A percentile compares a stretch with the other conserved stretches of the same genome.
Conservation (phyloP, 2,888 invertebrate species). For the Entomobrya proxima region DNA sequence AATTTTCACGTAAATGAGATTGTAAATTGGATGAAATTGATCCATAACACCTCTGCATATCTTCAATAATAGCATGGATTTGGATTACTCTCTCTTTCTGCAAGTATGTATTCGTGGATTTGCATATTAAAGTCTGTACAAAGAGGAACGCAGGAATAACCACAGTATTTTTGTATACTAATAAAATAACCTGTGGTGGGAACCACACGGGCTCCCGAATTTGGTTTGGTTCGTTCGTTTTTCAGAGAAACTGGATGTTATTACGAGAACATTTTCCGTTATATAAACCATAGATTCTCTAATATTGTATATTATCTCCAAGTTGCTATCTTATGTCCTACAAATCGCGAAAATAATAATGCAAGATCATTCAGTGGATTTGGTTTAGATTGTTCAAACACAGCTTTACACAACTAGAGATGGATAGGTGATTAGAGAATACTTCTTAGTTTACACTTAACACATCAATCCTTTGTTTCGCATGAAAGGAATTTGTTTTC, state of each 20-base stretch:
- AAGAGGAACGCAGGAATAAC: background rate
- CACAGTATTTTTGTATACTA: background rate
- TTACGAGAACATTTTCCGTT: background rate
- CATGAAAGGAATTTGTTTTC: slow-evolving; percentile 53
- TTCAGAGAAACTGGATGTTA: slow-evolving; percentile 9
- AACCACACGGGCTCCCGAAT: slow-evolving; percentile 24
- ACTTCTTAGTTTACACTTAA: slow-evolving; percentile 44
- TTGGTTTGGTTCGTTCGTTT: slow-evolving; percentile 39
- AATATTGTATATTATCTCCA: background rate
- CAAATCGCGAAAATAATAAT: background rate
- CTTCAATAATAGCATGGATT: slow-evolving; percentile 10
- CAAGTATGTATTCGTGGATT: slow-evolving; percentile 1
- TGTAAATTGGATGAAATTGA: slow-evolving; percentile 68
- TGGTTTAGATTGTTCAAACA: background rate
- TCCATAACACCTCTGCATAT: slow-evolving; percentile 60
- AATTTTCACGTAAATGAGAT: slow-evolving; percentile 63
- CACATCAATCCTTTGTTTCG: slow-evolving; percentile 56
- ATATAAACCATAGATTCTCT: background rate
- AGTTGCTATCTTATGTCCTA: too few species aligned
- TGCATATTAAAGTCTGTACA: background rate
- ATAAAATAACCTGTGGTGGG: background rate
- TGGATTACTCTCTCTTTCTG: background rate
- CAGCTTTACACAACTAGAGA: background rate
- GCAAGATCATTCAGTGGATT: background rate
- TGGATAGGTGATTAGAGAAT: slow-evolving; percentile 52